Evolutionary conservation across 2,797 vertebrate genomes (phyloP).

Genomic region (Selene dorsalis): DNA sequence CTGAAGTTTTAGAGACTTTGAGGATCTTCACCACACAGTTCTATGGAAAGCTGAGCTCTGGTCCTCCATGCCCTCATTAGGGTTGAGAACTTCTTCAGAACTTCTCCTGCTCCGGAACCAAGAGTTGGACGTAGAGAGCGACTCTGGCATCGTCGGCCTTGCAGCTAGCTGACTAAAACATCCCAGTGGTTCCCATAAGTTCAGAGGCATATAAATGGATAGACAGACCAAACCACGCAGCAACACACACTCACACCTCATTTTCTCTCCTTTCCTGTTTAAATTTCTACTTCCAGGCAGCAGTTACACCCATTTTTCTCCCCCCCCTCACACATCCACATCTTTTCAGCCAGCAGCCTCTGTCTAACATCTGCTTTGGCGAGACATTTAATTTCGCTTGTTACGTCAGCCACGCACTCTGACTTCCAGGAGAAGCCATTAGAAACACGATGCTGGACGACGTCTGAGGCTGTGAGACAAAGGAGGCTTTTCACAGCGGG

Average conservation of each 20-base stretch:
- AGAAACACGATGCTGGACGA: conserved; percentile 56
- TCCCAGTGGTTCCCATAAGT: not conserved
- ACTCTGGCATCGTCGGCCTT: not conserved
- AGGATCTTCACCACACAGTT: not conserved
- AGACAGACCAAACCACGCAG: not conserved
- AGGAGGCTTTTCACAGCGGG: conserved; percentile 61
- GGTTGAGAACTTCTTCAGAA: no score
- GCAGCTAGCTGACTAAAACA: not conserved
- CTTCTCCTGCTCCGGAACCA: not conserved
- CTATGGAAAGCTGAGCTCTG: not conserved
- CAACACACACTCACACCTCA: conserved; percentile 23
- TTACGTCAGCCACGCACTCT: conserved; percentile 56
- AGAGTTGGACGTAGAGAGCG: not conserved
- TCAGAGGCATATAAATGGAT: not conserved
- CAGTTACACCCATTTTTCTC: not conserved
- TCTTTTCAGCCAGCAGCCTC: conserved; percentile 26
- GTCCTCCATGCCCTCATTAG: not conserved
- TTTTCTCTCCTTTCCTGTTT: conserved; percentile 35
- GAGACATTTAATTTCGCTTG: conserved; percentile 66
- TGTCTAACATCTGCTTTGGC: conserved; percentile 67
- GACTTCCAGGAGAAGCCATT: conserved; percentile 65
- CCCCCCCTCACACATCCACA: not conserved
- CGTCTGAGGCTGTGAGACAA: conserved; percentile 66
- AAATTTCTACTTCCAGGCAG: conserved; percentile 39
- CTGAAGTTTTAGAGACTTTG: not conserved